phyloP scores from a whole-genome alignment of 2,888 invertebrate genomes.

The Iphiclides podalirius region DNA sequence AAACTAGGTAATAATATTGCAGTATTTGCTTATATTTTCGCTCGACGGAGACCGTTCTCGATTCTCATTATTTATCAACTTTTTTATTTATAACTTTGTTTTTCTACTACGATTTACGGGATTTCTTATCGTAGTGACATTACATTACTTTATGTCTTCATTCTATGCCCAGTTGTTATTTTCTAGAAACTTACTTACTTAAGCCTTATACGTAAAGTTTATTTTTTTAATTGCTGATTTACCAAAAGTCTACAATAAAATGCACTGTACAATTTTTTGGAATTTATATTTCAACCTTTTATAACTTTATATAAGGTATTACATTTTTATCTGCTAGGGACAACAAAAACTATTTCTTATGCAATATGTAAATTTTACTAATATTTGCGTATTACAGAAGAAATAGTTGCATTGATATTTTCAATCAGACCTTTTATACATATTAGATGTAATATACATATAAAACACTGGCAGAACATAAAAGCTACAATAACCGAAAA shows the following conservation, averaged over 20 bases:
- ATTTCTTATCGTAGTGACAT: constrained; percentile 14
- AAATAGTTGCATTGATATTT: too few relatives aligned
- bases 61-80: constrained; percentile 20
- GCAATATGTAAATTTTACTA: too few relatives aligned
- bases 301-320: too few relatives aligned
- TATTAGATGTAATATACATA: too few relatives aligned
- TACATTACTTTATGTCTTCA: constrained; percentile 8
- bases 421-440: too few relatives aligned
- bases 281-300: too few relatives aligned
- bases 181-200: neutral
- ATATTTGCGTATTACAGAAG: too few relatives aligned
- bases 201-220: neutral
- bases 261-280: too few relatives aligned
- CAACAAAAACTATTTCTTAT: too few relatives aligned
- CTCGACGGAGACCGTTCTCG: neutral
- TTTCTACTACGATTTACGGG: constrained; percentile 19
- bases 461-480: too few relatives aligned
- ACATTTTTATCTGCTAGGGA: too few relatives aligned
- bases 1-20: neutral
- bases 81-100: constrained; percentile 25
- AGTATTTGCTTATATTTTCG: constrained; percentile 21
- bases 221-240: neutral
- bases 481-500: neutral
- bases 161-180: neutral
- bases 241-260: too few relatives aligned